Percentiles rank a stretch among this genome's conserved stretches.
Conservation (phyloP, 2,113 vertebrate species). For the Lycaon pictus region DNA sequence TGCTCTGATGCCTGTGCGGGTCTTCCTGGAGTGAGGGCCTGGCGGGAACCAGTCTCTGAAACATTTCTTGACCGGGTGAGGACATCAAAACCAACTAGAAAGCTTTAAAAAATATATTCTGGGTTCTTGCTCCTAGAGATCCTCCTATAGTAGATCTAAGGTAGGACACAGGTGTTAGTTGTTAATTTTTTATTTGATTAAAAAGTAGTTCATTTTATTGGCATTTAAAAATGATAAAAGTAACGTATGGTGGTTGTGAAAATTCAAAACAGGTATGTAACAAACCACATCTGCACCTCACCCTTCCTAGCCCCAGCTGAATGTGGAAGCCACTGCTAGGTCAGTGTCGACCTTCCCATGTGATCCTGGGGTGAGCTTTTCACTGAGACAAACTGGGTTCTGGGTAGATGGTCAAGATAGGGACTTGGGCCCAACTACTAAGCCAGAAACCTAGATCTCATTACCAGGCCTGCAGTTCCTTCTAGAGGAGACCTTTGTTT, state of each 20-base stretch:
- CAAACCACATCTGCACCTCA: not conserved
- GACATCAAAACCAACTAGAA: not conserved
- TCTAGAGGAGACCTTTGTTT: not conserved
- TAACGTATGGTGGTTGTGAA: not conserved
- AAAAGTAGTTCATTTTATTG: not conserved
- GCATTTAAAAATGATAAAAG: conserved; percentile 38
- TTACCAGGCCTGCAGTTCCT: not conserved
- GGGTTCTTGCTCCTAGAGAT: not conserved
- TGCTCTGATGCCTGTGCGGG: not conserved
- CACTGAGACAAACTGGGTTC: not conserved
- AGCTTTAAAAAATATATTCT: not conserved
- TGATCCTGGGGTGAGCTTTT: not conserved
- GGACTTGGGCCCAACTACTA: not conserved
- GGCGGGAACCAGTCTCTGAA: not conserved
- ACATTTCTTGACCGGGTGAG: not conserved
- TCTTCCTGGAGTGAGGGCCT: not conserved
- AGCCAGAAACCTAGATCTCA: not conserved
- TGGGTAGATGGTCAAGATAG: not conserved
- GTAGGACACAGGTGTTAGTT: not conserved
- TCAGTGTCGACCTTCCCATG: not conserved
- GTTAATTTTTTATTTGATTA: conserved; percentile 19
- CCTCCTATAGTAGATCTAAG: not conserved
- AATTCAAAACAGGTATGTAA: not conserved
- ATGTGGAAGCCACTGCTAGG: not conserved
- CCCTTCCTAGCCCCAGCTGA: not conserved